phyloP scores from a whole-genome alignment of 2,888 invertebrate genomes.

The Tetragonisca angustula region DNA sequence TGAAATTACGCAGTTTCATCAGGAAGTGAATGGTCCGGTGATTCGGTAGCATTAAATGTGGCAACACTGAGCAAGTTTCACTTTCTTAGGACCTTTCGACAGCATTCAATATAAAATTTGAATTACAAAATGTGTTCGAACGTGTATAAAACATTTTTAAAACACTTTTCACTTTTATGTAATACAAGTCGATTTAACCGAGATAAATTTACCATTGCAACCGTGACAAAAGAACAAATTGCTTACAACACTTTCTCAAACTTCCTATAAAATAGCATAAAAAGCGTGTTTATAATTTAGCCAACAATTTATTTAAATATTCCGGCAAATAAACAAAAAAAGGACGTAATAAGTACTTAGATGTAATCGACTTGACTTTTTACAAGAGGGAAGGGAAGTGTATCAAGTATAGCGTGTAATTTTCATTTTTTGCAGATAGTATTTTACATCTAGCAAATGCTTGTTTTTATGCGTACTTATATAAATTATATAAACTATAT shows the following conservation, averaged over 20 bases:
- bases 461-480: not conserved
- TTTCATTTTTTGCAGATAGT: not conserved
- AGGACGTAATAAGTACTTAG: not conserved
- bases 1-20: not conserved
- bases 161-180: not conserved
- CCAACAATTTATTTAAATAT: not conserved
- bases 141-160: not conserved
- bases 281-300: not conserved
- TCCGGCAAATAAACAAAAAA: not conserved
- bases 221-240: not conserved
- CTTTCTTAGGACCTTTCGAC: not conserved
- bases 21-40: slow-evolving; percentile 2
- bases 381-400: not conserved
- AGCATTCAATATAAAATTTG: not conserved
- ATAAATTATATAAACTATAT: no score
- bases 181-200: not conserved
- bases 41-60: not conserved
- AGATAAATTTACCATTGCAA: not conserved
- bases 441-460: not conserved
- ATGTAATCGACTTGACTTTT: not conserved
- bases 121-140: not conserved
- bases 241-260: not conserved
- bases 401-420: not conserved
- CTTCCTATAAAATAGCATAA: not conserved
- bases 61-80: slow-evolving; percentile 18